These are phyloP conservation scores for Tiaroga cobitis DNA, from an alignment of 2,797 vertebrate genomes.

Conservation along the genomic window DNA sequence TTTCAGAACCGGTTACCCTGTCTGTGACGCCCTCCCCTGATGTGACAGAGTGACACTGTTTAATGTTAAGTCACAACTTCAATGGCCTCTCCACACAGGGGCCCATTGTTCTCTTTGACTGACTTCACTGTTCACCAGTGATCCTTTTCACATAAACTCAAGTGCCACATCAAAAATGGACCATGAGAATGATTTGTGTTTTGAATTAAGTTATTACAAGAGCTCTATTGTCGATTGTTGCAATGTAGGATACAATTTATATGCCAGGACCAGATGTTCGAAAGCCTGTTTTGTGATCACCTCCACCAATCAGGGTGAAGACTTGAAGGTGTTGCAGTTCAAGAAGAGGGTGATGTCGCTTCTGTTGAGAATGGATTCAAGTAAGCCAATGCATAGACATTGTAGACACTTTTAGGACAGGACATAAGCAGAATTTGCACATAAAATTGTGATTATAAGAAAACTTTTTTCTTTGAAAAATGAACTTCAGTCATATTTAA, in stretches of 20 bases:
- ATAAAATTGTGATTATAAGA: background rate
- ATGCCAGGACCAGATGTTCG: slow-evolving; percentile 31
- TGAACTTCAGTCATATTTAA: background rate
- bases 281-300: slow-evolving; percentile 15
- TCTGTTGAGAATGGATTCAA: background rate
- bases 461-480: background rate
- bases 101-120: slow-evolving; percentile 39
- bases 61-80: slow-evolving; percentile 44
- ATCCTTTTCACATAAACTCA: slow-evolving; percentile 37
- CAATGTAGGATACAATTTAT: slow-evolving; percentile 19
- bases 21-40: slow-evolving; percentile 3
- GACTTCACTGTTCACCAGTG: slow-evolving; percentile 28
- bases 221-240: slow-evolving; percentile 35
- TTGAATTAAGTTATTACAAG: slow-evolving; percentile 32
- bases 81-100: slow-evolving; percentile 23
- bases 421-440: background rate
- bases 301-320: background rate
- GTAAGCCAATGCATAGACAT: background rate
- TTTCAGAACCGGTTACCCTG: slow-evolving; percentile 21
- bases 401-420: background rate
- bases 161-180: slow-evolving; percentile 30
- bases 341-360: background rate
- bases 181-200: slow-evolving; percentile 35
- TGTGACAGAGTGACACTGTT: slow-evolving; percentile 41
- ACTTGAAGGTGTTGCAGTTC: slow-evolving; percentile 1